Percentiles rank a stretch among this genome's conserved stretches.
phyloP scores from a whole-genome alignment of 2,888 invertebrate genomes.

The Ametastegia equiseti region DNA sequence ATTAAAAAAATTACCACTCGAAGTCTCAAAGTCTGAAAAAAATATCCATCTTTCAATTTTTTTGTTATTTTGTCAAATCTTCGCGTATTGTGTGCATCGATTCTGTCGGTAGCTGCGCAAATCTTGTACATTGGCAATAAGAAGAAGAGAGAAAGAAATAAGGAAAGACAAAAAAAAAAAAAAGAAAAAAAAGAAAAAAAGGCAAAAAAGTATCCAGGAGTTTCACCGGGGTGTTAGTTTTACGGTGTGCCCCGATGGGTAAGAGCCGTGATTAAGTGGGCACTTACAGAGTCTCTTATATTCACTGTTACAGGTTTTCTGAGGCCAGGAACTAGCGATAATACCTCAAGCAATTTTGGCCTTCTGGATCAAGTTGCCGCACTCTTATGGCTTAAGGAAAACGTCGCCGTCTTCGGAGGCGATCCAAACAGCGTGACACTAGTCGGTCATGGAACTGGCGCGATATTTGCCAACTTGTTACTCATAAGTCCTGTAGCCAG shows the following conservation, averaged over 20 bases:
- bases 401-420: constrained; percentile 94
- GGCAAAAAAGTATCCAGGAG: no score
- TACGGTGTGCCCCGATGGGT: neutral
- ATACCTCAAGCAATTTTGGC: constrained; percentile 92
- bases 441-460: constrained; percentile 97
- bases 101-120: neutral
- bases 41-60: neutral
- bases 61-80: neutral
- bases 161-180: no score
- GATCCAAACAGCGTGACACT: constrained; percentile 92
- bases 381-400: constrained; percentile 95
- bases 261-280: neutral
- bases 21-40: no score
- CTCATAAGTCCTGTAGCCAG: constrained; percentile 93
- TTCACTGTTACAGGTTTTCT: constrained; percentile 82
- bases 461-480: constrained; percentile 94
- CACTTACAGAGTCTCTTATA: neutral
- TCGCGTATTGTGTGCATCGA: neutral
- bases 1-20: neutral
- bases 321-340: constrained; percentile 86
- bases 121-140: no score
- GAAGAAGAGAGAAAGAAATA: neutral
- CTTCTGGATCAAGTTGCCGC: constrained; percentile 96
- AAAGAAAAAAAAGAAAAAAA: no score
- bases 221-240: neutral